phyloP scores from a whole-genome alignment of 2,797 vertebrate genomes.

The Peromyscus eremicus region DNA sequence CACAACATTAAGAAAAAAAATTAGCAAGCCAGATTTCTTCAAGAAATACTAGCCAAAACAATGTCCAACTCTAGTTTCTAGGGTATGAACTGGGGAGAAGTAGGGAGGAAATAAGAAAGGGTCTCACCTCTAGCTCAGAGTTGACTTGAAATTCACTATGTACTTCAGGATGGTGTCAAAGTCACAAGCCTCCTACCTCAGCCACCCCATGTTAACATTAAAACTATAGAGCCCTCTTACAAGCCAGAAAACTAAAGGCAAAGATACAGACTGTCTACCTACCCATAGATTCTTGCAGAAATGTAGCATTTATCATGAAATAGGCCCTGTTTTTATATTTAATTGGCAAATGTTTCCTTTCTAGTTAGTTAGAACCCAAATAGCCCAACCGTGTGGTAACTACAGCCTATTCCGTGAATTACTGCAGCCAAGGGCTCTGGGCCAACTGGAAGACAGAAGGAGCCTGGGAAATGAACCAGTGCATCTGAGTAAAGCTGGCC shows the following conservation, averaged over 20 bases:
- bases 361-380: slow-evolving; percentile 60
- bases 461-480: slow-evolving; percentile 74
- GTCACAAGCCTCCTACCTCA: background rate
- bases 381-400: slow-evolving; percentile 54
- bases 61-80: slow-evolving; percentile 46
- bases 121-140: background rate
- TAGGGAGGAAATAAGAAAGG: background rate
- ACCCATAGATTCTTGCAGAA: slow-evolving; percentile 28
- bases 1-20: slow-evolving; percentile 62
- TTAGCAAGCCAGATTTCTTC: slow-evolving; percentile 23
- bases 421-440: slow-evolving; percentile 48
- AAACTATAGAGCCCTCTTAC: background rate
- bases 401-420: slow-evolving; percentile 59
- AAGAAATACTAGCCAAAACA: slow-evolving; percentile 55
- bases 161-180: background rate
- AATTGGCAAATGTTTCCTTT: slow-evolving; percentile 32
- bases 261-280: background rate
- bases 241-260: slow-evolving; percentile 25
- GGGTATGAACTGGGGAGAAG: background rate
- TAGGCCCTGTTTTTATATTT: slow-evolving; percentile 18
- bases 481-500: slow-evolving; percentile 53
- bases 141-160: background rate
- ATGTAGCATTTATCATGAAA: slow-evolving; percentile 61
- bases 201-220: slow-evolving; percentile 7
- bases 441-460: slow-evolving; percentile 70